phyloP scores from a whole-genome alignment of 1,140 invertebrate species.

The Bombyx mori region DNA sequence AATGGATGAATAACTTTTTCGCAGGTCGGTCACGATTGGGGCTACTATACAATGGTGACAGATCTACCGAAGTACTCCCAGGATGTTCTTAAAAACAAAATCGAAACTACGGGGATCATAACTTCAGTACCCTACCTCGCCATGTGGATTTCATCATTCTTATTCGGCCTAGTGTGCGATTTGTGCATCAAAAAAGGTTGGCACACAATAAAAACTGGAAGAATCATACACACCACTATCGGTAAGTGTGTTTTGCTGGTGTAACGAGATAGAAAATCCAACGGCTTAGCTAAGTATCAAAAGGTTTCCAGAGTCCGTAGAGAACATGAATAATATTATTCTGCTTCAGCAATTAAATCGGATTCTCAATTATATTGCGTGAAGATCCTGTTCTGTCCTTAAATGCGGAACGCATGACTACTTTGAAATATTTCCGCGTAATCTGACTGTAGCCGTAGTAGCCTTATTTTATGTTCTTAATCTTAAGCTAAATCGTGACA shows the following conservation, averaged over 20 bases:
- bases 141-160: constrained; percentile 80
- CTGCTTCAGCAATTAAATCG: too few species aligned
- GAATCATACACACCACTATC: constrained; percentile 81
- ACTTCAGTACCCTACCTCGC: constrained; percentile 80
- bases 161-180: constrained; percentile 78
- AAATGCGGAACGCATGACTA: too few species aligned
- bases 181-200: constrained; percentile 74
- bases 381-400: too few species aligned
- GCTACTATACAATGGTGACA: constrained; percentile 93
- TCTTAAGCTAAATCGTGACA: too few species aligned
- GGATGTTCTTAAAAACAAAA: constrained; percentile 86
- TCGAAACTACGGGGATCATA: constrained; percentile 78
- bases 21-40: constrained; percentile 89
- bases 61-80: constrained; percentile 93
- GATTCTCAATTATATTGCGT: too few species aligned
- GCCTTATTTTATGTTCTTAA: too few species aligned
- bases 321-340: too few species aligned
- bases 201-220: constrained; percentile 76
- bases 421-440: too few species aligned
- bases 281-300: too few species aligned
- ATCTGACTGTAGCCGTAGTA: too few species aligned
- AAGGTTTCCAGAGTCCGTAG: too few species aligned
- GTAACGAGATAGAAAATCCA: too few species aligned
- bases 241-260: constrained; percentile 50
- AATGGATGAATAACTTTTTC: constrained; percentile 9